Conservation (phyloP, 2,888 invertebrate genomes). For the Drosophila antonietae region DNA sequence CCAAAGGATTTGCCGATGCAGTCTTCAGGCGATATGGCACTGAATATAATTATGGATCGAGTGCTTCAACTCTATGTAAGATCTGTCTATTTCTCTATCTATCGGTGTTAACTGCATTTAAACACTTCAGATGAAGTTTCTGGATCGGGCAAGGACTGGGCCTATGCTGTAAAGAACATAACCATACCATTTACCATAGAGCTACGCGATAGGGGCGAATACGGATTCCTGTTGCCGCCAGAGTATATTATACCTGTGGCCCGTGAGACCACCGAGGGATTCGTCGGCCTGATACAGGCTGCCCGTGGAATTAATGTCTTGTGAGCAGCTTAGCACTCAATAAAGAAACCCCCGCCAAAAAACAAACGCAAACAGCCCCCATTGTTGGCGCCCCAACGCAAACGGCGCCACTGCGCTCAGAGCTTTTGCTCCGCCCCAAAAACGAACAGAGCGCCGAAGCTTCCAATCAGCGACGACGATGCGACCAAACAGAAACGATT, state of each 20-base stretch:
- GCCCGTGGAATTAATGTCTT: slow-evolving; percentile 82
- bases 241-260: slow-evolving; percentile 87
- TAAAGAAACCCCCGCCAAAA: slow-evolving; percentile 20
- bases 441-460: slow-evolving; percentile 57
- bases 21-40: slow-evolving; percentile 85
- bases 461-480: slow-evolving; percentile 73
- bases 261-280: slow-evolving; percentile 86
- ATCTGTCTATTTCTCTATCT: background rate
- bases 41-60: slow-evolving; percentile 86
- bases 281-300: slow-evolving; percentile 85
- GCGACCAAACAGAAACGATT: slow-evolving; percentile 48
- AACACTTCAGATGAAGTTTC: slow-evolving; percentile 82
- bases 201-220: slow-evolving; percentile 88
- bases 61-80: slow-evolving; percentile 87
- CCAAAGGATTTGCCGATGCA: slow-evolving; percentile 86
- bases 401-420: slow-evolving; percentile 60
- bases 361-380: slow-evolving; percentile 49
- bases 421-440: slow-evolving; percentile 78
- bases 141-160: slow-evolving; percentile 86
- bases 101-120: background rate
- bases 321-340: slow-evolving; percentile 39
- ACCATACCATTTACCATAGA: slow-evolving; percentile 87
- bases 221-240: slow-evolving; percentile 89
- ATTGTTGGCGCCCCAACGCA: slow-evolving; percentile 8
- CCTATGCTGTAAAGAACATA: slow-evolving; percentile 85